Evolutionary conservation across 2,113 vertebrate species (phyloP).

Genomic region (Scalopus aquaticus): DNA sequence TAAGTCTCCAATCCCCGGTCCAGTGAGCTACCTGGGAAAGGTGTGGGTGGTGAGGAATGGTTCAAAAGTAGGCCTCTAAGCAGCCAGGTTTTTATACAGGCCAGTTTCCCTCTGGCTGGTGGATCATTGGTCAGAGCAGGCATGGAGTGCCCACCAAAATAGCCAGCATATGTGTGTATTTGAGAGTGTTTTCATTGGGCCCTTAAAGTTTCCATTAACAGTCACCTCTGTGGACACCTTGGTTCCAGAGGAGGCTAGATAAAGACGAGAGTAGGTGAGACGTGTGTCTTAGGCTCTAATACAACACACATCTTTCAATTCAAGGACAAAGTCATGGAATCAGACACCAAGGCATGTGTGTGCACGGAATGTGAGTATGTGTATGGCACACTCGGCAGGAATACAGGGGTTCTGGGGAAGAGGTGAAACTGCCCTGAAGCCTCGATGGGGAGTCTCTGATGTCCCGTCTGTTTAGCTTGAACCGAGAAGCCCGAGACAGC

Average conservation of each 20-base stretch:
- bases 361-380: accelerated
- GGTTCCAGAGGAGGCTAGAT: background rate
- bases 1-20: background rate
- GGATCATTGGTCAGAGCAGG: background rate
- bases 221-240: background rate
- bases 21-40: background rate
- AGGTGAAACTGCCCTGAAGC: background rate
- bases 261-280: background rate
- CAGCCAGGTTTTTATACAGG: background rate
- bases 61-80: background rate
- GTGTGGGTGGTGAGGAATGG: background rate
- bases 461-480: background rate
- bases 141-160: accelerated
- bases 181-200: background rate
- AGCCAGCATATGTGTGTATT: background rate
- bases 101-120: background rate
- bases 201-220: no score
- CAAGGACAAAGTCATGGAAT: background rate
- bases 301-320: background rate
- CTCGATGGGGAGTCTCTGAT: no score
- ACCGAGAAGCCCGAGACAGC: accelerated
- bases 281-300: background rate
- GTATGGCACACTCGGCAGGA: accelerated
- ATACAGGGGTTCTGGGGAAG: no score
- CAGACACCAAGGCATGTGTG: no score